Conservation (phyloP, 1,140 invertebrate species). For the Trialeurodes vaporariorum region DNA sequence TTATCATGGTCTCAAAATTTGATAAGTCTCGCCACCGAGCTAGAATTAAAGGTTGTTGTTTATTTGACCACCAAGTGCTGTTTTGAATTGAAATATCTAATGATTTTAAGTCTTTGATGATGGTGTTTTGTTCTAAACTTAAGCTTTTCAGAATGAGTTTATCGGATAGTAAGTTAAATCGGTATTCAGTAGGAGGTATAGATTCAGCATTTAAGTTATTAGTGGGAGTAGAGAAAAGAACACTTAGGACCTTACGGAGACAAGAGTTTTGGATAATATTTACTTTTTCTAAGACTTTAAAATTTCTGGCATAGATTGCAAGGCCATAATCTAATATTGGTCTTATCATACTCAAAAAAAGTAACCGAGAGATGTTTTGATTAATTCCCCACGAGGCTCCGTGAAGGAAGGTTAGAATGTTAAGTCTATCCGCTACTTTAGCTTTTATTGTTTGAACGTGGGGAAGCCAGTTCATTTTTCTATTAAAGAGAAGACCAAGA, state of each 20-base stretch:
- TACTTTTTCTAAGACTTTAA: neutral
- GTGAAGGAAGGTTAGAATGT: neutral
- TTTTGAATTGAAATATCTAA: neutral
- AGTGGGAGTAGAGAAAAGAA: neutral
- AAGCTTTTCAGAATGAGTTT: neutral
- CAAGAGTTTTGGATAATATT: neutral
- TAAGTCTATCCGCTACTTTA: neutral
- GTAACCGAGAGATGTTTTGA: neutral
- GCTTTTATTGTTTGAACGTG: neutral
- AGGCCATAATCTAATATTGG: neutral
- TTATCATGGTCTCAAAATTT: neutral
- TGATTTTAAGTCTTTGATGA: neutral
- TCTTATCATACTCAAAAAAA: neutral
- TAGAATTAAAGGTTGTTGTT: neutral
- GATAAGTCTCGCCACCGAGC: neutral
- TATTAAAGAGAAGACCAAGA: neutral
- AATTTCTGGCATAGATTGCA: neutral
- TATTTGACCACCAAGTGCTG: neutral
- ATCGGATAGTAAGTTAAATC: neutral
- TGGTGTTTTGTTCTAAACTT: neutral
- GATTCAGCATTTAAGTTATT: neutral
- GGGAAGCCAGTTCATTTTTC: neutral
- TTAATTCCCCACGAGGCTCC: neutral
- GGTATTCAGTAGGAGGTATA: neutral
- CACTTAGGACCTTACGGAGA: neutral